Evolutionary conservation across 2,113 vertebrate genomes (phyloP).

Genomic region (Tringa solitaria): DNA sequence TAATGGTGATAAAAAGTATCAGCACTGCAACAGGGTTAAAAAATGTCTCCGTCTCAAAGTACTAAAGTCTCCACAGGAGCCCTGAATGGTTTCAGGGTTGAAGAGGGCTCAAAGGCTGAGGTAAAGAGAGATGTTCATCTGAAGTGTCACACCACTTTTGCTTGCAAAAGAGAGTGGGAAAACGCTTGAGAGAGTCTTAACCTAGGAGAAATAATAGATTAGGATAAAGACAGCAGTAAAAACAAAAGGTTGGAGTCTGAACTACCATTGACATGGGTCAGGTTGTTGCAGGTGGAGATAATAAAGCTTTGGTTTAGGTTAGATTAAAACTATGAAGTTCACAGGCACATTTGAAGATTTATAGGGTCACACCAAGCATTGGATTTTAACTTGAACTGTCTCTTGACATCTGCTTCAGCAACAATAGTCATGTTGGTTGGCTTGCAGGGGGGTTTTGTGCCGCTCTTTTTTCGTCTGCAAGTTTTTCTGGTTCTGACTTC

Average conservation of each 20-base stretch:
- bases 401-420: background rate
- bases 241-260: background rate
- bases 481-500: background rate
- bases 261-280: background rate
- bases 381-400: background rate
- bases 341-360: background rate
- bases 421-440: background rate
- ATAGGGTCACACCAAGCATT: background rate
- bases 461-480: background rate
- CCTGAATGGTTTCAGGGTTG: background rate
- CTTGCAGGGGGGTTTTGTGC: background rate
- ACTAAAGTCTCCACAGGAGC: background rate
- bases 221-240: background rate
- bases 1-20: background rate
- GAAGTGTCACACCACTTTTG: background rate
- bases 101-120: background rate
- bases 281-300: background rate
- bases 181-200: background rate
- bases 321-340: background rate
- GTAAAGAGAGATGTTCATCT: background rate
- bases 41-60: background rate
- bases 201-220: background rate
- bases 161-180: background rate
- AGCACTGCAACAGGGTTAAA: background rate
- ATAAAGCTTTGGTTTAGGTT: background rate